Conservation (phyloP, 2,888 invertebrate species). For the Anthophora plumipes region DNA sequence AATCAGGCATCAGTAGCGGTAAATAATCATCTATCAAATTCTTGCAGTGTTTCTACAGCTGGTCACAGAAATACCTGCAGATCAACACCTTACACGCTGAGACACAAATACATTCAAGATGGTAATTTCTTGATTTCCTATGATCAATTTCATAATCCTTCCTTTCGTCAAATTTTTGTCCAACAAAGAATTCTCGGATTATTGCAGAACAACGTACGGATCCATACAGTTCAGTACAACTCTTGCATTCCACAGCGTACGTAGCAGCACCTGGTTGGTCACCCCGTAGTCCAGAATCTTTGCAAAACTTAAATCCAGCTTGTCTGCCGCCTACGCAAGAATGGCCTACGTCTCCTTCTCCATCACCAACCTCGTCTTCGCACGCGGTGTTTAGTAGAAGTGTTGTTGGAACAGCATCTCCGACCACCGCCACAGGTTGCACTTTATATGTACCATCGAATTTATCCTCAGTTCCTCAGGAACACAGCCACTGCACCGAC, state of each 20-base stretch:
- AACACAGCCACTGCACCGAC: constrained; percentile 73
- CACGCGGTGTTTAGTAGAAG: constrained; percentile 72
- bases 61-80: constrained; percentile 81
- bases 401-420: constrained; percentile 61
- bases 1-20: constrained; percentile 78
- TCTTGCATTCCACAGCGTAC: constrained; percentile 82
- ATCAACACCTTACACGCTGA: constrained; percentile 81
- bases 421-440: constrained; percentile 77
- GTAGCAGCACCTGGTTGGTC: constrained; percentile 81
- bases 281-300: constrained; percentile 80
- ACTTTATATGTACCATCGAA: constrained; percentile 80
- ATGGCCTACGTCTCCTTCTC: constrained; percentile 82
- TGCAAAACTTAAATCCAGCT: constrained; percentile 69
- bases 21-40: constrained; percentile 76
- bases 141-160: neutral
- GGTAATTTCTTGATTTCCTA: constrained; percentile 68
- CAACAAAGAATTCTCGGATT: neutral
- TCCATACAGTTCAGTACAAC: constrained; percentile 80
- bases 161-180: neutral
- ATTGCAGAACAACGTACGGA: constrained; percentile 77
- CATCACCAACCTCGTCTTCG: constrained; percentile 80
- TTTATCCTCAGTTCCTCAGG: constrained; percentile 74
- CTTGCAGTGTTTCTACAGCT: constrained; percentile 78
- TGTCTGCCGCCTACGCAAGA: constrained; percentile 75
- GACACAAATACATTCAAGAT: constrained; percentile 83